These are phyloP conservation scores for Eleutherodactylus coqui DNA, from an alignment of 2,797 vertebrate genomes.

Conservation along the genomic window DNA sequence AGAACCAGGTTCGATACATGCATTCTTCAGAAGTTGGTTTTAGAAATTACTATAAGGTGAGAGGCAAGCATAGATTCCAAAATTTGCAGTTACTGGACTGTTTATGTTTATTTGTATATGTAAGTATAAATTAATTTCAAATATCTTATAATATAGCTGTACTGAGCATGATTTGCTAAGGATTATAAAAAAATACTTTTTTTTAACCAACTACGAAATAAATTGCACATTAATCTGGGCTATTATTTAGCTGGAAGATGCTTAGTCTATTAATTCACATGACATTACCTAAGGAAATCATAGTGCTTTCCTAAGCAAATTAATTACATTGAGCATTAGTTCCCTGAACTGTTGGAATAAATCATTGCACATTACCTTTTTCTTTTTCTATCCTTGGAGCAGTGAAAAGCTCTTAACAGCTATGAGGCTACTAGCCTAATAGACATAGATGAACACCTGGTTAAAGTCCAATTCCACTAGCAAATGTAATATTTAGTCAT, in stretches of 20 bases:
- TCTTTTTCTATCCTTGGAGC: conserved; percentile 4
- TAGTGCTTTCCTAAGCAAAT: conserved; percentile 54
- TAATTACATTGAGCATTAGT: conserved; percentile 65
- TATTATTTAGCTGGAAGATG: not conserved
- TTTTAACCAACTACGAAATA: not conserved
- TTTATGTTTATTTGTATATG: not conserved
- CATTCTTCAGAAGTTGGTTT: not conserved
- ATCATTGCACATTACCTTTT: conserved; percentile 22
- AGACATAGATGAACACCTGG: conserved; percentile 4
- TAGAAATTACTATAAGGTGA: not conserved
- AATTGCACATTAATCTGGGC: conserved; percentile 14
- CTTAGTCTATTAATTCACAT: conserved; percentile 51
- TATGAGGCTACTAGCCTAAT: not conserved
- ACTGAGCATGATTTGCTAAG: not conserved
- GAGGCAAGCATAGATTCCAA: too few relatives aligned
- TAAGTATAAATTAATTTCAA: not conserved
- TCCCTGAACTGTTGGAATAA: conserved; percentile 45
- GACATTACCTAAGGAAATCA: conserved; percentile 57
- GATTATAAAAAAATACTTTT: not conserved
- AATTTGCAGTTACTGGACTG: not conserved
- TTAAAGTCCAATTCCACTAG: not conserved
- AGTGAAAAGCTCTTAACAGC: conserved; percentile 3
- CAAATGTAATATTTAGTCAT: too few relatives aligned
- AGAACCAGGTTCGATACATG: too few relatives aligned
- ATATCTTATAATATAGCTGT: not conserved